phyloP scores from a whole-genome alignment of 2,888 invertebrate species.

The Luperina testacea region DNA sequence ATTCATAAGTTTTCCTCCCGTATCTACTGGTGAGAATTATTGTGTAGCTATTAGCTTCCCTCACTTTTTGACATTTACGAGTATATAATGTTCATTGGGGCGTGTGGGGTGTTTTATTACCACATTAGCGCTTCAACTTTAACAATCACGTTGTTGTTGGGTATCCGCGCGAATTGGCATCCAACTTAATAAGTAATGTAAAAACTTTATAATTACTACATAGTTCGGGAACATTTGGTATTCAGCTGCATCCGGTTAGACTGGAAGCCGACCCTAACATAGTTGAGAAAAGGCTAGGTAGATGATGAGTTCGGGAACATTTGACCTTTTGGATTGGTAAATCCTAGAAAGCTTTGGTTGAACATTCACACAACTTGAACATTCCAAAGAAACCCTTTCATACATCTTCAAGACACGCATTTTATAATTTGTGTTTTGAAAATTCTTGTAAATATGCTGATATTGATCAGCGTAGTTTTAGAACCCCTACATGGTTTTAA shows the following conservation, averaged over 20 bases:
- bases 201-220: constrained; percentile 47
- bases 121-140: constrained; percentile 41
- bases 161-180: background rate
- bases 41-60: background rate
- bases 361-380: constrained; percentile 13
- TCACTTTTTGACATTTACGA: background rate
- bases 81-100: constrained; percentile 1
- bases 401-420: background rate
- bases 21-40: background rate
- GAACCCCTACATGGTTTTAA: too few relatives aligned
- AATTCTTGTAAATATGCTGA: background rate
- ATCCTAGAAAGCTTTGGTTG: constrained; percentile 14
- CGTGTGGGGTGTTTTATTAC: constrained; percentile 16
- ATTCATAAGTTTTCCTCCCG: background rate
- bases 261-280: too few relatives aligned
- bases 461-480: background rate
- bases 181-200: constrained; percentile 22
- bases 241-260: too few relatives aligned
- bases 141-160: constrained; percentile 14
- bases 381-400: constrained; percentile 7
- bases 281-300: too few relatives aligned
- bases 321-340: constrained; percentile 11
- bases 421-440: background rate
- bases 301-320: background rate
- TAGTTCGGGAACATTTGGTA: constrained; percentile 26